Base-by-base conservation (phyloP, 2,888 invertebrate genomes). In the Carcina quercana region DNA sequence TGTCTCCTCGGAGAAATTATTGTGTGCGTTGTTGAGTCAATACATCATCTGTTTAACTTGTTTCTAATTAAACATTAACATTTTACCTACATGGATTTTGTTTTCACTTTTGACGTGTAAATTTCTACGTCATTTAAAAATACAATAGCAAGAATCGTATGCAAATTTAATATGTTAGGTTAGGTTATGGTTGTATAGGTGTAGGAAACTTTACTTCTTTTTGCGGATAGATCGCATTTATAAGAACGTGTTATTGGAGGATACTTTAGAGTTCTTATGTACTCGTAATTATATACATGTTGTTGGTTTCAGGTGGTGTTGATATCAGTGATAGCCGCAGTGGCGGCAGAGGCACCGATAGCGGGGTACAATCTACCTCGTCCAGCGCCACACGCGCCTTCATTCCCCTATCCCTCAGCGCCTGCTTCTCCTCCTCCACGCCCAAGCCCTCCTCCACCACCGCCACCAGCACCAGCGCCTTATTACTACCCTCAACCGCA, bases 291-390 rank as follows among this genome's bases (percentile, higher is more conserved):
- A 12, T 24, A 4, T 11, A 24, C n/a, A 5, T 6, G 3, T 24
- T 12, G 3, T 38, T 45, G 28, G 38, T 69, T 69, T 22, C 68
- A 82, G 82, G 61, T 80, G 40, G 44, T 65, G 35, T 45, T 80
- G 43, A 42, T 82, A 46, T 64, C 72, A 39, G 39, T 79, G 50
- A 62, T 79, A 21, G 66, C 66, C 34, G 64, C 60, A 28, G 59
- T 67, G 38, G 60, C 49, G 30, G 73, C 68, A 15, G 82, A 82
- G 59, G 82, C 80, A 8, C 82, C 79, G 3, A n/a, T n/a, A n/a
- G n/a, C n/a, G n/a, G n/a, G n/a, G 12, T 83, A 83, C 49, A 55
- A 75, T 32, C 43, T 79, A 35, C 73, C 74, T 7, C 66, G 69
- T 30, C 82, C 82, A n/a, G 59, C 52, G 2, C 42, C 58, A 3